Conservation (phyloP, 2,113 vertebrate genomes). For the Leptobrachium ailaonicum region DNA sequence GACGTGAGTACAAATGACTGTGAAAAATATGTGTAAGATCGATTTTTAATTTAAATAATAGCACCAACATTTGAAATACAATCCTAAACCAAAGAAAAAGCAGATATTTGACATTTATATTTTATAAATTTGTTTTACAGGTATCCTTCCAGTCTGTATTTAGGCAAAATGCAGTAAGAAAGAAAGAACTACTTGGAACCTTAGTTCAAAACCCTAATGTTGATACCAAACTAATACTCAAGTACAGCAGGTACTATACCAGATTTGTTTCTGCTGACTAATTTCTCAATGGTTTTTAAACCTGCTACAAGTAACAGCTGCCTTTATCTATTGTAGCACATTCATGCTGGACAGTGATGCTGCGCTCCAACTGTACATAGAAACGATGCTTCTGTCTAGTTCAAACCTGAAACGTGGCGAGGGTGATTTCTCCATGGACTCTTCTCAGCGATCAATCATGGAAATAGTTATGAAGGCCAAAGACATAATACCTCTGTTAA, state of each 20-base stretch:
- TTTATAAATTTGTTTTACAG: conserved; percentile 58
- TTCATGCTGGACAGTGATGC: conserved; percentile 80
- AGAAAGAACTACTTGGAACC: conserved; percentile 78
- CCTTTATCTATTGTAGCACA: conserved; percentile 65
- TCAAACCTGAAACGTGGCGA: conserved; percentile 53
- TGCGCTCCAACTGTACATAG: conserved; percentile 86
- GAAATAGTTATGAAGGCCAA: conserved; percentile 72
- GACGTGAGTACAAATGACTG: conserved; percentile 69
- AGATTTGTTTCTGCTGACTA: background rate
- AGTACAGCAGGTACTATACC: conserved; percentile 84
- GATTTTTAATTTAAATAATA: too few species aligned
- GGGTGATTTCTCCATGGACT: conserved; percentile 47
- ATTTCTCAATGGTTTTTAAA: background rate
- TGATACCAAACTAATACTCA: conserved; percentile 78
- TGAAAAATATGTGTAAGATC: background rate
- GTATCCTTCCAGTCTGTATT: conserved; percentile 93
- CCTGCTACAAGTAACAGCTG: background rate
- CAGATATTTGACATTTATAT: too few species aligned
- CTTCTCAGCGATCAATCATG: conserved; percentile 53
- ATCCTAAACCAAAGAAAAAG: too few species aligned
- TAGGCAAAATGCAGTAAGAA: conserved; percentile 77
- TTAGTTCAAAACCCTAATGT: conserved; percentile 81
- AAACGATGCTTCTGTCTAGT: conserved; percentile 81
- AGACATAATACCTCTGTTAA: conserved; percentile 80
- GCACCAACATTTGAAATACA: too few species aligned